phyloP scores from a whole-genome alignment of 2,113 vertebrate species.

The Rissa tridactyla region DNA sequence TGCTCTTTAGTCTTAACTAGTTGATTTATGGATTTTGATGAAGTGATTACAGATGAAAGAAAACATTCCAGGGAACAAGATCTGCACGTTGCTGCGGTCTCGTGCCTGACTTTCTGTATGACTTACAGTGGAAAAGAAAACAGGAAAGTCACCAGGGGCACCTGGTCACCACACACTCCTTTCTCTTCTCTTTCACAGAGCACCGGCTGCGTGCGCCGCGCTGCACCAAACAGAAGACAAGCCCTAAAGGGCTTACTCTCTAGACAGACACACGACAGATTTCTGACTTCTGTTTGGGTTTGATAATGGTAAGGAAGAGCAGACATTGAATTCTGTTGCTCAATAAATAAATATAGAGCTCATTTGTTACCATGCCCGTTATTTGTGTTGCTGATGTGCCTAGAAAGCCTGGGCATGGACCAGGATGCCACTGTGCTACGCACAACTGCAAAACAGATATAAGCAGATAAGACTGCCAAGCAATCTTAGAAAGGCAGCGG shows the following conservation, averaged over 20 bases:
- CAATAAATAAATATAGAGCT: background rate
- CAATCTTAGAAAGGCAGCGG: background rate
- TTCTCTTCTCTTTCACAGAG: background rate
- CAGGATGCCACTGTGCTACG: background rate
- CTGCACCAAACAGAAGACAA: background rate
- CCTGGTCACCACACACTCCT: background rate
- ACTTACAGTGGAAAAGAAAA: background rate
- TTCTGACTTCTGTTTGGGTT: background rate
- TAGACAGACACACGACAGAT: accelerated
- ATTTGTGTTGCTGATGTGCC: background rate
- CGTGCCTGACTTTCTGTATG: background rate
- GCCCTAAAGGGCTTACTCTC: background rate
- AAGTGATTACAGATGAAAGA: conserved; percentile 72
- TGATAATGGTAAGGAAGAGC: background rate
- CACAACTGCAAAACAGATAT: background rate
- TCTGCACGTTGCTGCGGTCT: conserved; percentile 33
- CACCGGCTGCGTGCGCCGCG: accelerated
- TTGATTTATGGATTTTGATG: conserved; percentile 67
- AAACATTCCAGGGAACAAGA: conserved; percentile 69
- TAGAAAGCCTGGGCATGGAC: background rate
- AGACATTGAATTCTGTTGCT: background rate
- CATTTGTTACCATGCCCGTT: background rate
- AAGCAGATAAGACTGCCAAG: too few species aligned
- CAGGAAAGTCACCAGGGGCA: background rate
- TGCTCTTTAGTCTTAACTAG: conserved; percentile 41